Percentiles rank a stretch among this genome's conserved stretches.
phyloP scores from a whole-genome alignment of 2,113 vertebrate species.

The Pachycephala philippinensis region DNA sequence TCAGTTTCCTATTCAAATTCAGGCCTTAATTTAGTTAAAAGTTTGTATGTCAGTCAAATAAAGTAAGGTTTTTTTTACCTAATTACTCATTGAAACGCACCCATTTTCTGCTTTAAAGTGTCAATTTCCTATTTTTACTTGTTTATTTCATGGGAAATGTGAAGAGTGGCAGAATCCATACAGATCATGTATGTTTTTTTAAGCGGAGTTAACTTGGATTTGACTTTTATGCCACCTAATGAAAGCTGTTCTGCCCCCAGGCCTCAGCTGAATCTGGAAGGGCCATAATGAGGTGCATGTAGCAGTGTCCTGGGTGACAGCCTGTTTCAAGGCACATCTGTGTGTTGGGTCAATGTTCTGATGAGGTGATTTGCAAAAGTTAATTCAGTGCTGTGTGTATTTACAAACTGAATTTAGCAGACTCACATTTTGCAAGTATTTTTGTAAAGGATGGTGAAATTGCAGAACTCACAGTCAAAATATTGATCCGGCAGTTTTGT shows the following conservation, averaged over 20 bases:
- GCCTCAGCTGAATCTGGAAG: not conserved
- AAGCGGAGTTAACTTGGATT: not conserved
- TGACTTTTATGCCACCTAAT: not conserved
- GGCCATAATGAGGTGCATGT: not conserved
- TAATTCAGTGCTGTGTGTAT: not conserved
- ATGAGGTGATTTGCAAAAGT: not conserved
- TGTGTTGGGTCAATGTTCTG: not conserved
- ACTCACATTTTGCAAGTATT: not conserved
- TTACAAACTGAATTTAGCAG: not conserved
- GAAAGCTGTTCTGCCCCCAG: not conserved
- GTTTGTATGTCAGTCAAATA: not conserved
- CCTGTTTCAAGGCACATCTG: not conserved
- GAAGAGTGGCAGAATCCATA: too few relatives aligned
- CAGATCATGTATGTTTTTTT: not conserved
- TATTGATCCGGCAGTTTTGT: not conserved
- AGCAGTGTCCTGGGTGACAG: not conserved
- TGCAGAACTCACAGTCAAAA: not conserved
- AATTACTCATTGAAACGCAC: not conserved
- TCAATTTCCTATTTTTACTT: not conserved
- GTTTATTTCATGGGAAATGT: not conserved
- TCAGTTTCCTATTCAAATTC: not conserved
- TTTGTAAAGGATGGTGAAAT: not conserved
- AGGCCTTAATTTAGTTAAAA: not conserved
- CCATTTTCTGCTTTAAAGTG: not conserved
- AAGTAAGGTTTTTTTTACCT: not conserved